Conservation (phyloP, 2,888 invertebrate species). For the Napeogenes sylphis region DNA sequence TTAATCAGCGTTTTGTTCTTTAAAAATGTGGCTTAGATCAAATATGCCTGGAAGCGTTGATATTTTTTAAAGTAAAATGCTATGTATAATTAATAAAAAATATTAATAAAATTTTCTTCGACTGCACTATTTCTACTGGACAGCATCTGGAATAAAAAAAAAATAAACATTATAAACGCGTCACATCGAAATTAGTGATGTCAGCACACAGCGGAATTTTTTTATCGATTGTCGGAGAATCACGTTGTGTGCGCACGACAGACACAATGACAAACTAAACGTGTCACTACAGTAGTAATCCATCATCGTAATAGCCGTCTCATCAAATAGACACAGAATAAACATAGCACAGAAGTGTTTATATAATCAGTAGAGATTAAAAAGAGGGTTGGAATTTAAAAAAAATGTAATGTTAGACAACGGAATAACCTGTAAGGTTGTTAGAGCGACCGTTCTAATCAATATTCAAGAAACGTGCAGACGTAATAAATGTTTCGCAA, state of each 20-base stretch:
- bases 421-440: constrained; percentile 31
- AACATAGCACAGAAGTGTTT: constrained; percentile 39
- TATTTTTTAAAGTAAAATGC: no score
- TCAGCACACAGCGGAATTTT: constrained; percentile 43
- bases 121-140: neutral
- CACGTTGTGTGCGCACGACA: constrained; percentile 34
- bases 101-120: neutral
- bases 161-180: constrained; percentile 24
- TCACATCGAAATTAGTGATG: constrained; percentile 47
- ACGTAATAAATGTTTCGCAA: constrained; percentile 50
- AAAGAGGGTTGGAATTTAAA: no score
- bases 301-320: constrained; percentile 58
- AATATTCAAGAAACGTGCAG: constrained; percentile 50
- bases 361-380: no score
- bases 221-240: constrained; percentile 55
- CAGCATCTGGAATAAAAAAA: constrained; percentile 37
- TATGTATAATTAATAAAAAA: neutral
- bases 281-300: constrained; percentile 59
- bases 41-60: no score
- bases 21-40: no score
- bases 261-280: constrained; percentile 52
- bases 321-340: constrained; percentile 51
- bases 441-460: constrained; percentile 61
- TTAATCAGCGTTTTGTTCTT: no score
- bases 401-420: neutral